phyloP scores from a whole-genome alignment of 2,888 invertebrate species.

The Auanema sp. region DNA sequence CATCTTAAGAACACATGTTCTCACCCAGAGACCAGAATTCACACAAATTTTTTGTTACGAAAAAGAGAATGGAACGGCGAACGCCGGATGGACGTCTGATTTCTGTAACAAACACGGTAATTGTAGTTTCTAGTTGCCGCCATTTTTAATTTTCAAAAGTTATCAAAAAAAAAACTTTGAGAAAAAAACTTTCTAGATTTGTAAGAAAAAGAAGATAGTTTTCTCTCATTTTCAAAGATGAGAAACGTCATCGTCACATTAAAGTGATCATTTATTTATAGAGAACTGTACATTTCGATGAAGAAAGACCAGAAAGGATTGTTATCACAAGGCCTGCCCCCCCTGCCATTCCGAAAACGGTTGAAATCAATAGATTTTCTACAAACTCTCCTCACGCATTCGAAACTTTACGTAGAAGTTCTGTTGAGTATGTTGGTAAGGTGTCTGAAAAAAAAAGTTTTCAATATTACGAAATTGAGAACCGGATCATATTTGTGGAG shows the following conservation, averaged over 20 bases:
- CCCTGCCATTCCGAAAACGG: not conserved
- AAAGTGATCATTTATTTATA: not conserved
- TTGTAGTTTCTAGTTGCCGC: not conserved
- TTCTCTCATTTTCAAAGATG: not conserved
- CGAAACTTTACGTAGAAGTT: slow-evolving; percentile 14
- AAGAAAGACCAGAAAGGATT: not conserved
- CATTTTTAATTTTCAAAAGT: not conserved
- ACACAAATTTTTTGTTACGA: slow-evolving; percentile 21
- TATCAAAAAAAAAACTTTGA: not conserved
- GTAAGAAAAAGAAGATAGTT: too few relatives aligned
- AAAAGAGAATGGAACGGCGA: slow-evolving; percentile 39
- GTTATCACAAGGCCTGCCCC: not conserved
- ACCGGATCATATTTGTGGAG: not conserved
- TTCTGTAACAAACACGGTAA: slow-evolving; percentile 37
- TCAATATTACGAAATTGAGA: not conserved
- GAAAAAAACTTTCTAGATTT: too few relatives aligned
- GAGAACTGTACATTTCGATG: slow-evolving; percentile 18
- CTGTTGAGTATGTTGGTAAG: slow-evolving; percentile 15
- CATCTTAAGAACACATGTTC: too few relatives aligned
- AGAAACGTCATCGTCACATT: not conserved
- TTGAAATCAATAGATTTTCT: not conserved
- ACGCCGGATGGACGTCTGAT: slow-evolving; percentile 37
- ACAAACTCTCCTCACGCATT: slow-evolving; percentile 7
- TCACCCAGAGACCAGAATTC: too few relatives aligned
- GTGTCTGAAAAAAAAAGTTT: not conserved